Base-by-base conservation (phyloP, 2,113 vertebrate genomes). In the Trachemys scripta region DNA sequence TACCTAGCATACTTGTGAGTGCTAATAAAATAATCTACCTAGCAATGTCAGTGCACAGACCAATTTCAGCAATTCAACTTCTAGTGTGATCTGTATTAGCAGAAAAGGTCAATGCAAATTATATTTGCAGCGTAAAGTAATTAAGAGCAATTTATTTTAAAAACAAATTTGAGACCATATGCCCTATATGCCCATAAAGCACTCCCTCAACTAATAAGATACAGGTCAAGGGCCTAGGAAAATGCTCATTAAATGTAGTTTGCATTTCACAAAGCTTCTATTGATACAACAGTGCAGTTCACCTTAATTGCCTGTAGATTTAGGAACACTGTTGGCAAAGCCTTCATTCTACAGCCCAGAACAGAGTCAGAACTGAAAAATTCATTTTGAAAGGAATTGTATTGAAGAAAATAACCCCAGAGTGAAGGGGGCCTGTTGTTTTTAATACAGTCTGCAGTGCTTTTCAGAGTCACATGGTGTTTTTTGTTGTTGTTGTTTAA, bases 221-320 rank as follows among this genome's bases (percentile, higher is more conserved):
- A 25, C n/a, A 94, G 92, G 88, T 76, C 92, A 96, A 80, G 47
- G 50, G 80, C 85, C 47, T 47, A 90, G 82, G 56, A 82, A 89
- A 95, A 57, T 1, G 85, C 90, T 95, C 53, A 24, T 95, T 90
- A 87, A 87, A 87, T 54, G 45, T 31, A 22, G 62, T 80, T 65
- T 82, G 75, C 85, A 53, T 88, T 80, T 57, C 80, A 87, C 80
- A 92, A 90, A 94, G 90, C 90, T 69, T 69, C 92, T 56, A 17
- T 27, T 91, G 96, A 85, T 82, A 50, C 62, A 47, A 35, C 8
- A 65, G 56, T 1, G 10, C 81, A 38, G 3, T 38, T 56, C 49
- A 49, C 80, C 42, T 84, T 79, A 88, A 86, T 84, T 89, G 85
- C 94, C 91, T 90, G 47, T 93, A 94, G 91, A 49, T 79, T 69